Evolutionary conservation across 2,113 vertebrate genomes (phyloP), one percentile per base, ranked within the genome.

Genomic region (Maccullochella peelii): DNA sequence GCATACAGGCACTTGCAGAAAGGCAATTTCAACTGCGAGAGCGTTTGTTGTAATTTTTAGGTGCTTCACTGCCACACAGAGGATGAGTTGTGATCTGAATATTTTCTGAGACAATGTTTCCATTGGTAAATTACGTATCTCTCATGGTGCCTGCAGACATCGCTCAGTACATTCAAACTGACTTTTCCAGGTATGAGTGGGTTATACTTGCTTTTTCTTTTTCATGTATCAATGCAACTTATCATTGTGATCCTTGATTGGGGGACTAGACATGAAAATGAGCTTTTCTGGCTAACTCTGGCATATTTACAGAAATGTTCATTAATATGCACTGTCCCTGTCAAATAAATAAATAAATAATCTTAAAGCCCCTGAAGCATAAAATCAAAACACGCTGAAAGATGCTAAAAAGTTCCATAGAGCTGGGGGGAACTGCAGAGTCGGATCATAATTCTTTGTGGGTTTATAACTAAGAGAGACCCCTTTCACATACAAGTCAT

Each of bases 101-200:
- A 52, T n/a, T 69, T 89, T 14, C 84, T 85, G 77, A 86, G 73
- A 40, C n/a, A 54, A 16, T 59, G 63, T 81, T 85, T 73, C 20
- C 18, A 9, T 21, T 67, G 16, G 27, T 75, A 77, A 79, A 77
- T 59, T 74, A 62, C 27, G 65, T 55, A 52, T 81, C 10, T 61
- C 59, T 57, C 12, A 57, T 14, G 18, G 27, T 23, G 4, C 30
- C 30, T 76, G 61, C 52, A 44, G 49, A n/a, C 15, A 73, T 69
- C 27, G 67, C 7, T 49, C 1, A 27, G 18, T 18, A 36, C n/a
- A 8, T 2, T 81, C 25, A 47, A 50, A 52, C 4, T 0, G n/a
- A 36, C 4, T 65, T 57, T 62, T 38, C 15, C 16, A 11, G 9
- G 30, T 55, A 8, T 62, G 71, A 69, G 8, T 10, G 14, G 23